A percentile compares a stretch with the other conserved stretches of the same genome.
Evolutionary conservation across 2,797 vertebrate species (phyloP).

Genomic region (Enoplosus armatus): DNA sequence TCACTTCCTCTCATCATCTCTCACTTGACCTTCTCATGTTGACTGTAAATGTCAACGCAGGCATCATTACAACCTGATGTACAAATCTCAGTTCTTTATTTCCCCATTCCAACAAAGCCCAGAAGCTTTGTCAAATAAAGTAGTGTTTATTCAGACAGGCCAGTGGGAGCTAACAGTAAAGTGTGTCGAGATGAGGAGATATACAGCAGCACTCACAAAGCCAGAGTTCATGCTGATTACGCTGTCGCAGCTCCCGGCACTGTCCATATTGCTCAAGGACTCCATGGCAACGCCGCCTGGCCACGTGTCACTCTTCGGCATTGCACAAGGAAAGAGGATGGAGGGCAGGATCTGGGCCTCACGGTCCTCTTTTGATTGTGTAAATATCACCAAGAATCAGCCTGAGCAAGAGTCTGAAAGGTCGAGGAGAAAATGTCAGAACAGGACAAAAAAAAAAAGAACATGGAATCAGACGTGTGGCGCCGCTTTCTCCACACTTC

Average conservation of each 20-base stretch:
- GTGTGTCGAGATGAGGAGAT: background rate
- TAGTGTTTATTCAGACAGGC: background rate
- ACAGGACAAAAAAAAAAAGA: background rate
- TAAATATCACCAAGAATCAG: constrained; percentile 27
- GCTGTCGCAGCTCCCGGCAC: constrained; percentile 90
- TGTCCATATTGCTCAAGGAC: constrained; percentile 82
- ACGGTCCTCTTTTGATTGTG: constrained; percentile 28
- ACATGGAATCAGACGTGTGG: background rate
- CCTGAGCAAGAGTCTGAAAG: constrained; percentile 40
- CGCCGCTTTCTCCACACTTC: background rate
- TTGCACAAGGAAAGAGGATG: constrained; percentile 76
- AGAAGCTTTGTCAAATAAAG: background rate
- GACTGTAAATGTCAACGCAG: background rate
- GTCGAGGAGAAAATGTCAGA: constrained; percentile 23
- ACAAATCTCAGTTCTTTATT: constrained; percentile 21
- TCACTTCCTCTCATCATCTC: constrained; percentile 28
- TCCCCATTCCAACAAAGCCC: background rate
- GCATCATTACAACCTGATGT: background rate
- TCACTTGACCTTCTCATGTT: background rate
- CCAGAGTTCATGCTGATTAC: constrained; percentile 89
- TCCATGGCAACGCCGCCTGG: constrained; percentile 84
- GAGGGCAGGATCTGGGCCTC: constrained; percentile 25
- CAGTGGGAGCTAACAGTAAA: background rate
- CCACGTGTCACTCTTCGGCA: constrained; percentile 90
- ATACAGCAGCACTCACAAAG: constrained; percentile 77